phyloP scores from a whole-genome alignment of 2,888 invertebrate species.

The Drosophila colorata region DNA sequence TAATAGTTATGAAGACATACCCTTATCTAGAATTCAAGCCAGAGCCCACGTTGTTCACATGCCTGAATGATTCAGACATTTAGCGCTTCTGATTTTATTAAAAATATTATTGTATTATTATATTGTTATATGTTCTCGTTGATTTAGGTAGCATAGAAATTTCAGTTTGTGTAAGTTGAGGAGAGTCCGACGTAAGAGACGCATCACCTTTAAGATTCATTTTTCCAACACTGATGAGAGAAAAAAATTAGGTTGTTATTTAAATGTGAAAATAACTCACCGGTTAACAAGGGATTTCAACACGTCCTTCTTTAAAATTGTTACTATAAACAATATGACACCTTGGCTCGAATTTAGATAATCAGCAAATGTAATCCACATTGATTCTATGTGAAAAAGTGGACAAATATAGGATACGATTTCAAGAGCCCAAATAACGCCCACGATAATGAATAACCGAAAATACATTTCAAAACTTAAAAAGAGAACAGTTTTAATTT shows the following conservation, averaged over 20 bases:
- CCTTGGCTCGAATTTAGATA: conserved; percentile 55
- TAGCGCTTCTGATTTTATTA: too few species aligned
- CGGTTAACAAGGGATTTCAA: conserved; percentile 33
- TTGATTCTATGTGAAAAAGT: not conserved
- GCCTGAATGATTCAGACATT: too few species aligned
- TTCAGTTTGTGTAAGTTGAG: conserved; percentile 4
- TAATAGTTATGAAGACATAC: too few species aligned
- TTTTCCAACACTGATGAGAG: conserved; percentile 9
- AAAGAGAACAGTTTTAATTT: not conserved
- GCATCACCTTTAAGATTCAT: not conserved
- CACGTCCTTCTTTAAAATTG: conserved; percentile 56
- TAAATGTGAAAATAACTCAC: conserved; percentile 31
- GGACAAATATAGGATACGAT: conserved; percentile 88
- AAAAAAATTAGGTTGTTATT: not conserved
- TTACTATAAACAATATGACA: conserved; percentile 58
- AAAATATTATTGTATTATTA: too few species aligned
- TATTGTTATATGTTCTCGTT: not conserved
- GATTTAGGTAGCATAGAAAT: not conserved
- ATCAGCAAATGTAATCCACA: not conserved
- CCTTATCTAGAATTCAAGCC: too few species aligned
- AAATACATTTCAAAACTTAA: conserved; percentile 91
- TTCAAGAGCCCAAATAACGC: conserved; percentile 93
- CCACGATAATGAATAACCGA: conserved; percentile 93
- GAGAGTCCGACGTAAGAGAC: not conserved
- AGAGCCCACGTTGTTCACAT: too few species aligned